These are phyloP conservation scores for Sebastes taczanowskii DNA, from an alignment of 2,797 vertebrate species.

Conservation along the genomic window DNA sequence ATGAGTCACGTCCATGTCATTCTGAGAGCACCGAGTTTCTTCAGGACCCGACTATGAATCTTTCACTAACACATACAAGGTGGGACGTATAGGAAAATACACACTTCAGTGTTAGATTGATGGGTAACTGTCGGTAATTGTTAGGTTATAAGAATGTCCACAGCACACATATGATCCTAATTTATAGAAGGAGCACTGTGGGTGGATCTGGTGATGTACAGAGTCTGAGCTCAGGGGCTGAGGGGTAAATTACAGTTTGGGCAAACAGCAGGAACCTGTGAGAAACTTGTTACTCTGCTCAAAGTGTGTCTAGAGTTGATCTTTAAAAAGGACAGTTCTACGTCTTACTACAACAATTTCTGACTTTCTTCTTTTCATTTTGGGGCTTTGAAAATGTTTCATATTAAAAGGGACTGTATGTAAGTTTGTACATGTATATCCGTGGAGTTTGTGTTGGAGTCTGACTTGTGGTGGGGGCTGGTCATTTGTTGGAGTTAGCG, in stretches of 20 bases:
- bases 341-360: rapidly evolving
- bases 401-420: no score
- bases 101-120: background rate
- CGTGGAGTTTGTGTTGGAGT: no score
- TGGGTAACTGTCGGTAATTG: background rate
- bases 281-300: background rate
- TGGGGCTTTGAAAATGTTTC: no score
- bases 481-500: no score
- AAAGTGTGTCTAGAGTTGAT: background rate
- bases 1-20: constrained; percentile 21
- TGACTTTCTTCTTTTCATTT: no score
- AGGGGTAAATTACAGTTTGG: background rate
- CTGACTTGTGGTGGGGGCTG: no score
- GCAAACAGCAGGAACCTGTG: constrained; percentile 16
- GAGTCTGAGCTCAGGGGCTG: background rate
- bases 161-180: background rate
- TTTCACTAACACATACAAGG: background rate
- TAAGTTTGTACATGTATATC: no score
- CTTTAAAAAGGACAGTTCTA: background rate
- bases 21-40: background rate
- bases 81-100: background rate
- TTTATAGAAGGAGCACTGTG: constrained; percentile 3
- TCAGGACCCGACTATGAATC: background rate
- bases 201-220: constrained; percentile 8
- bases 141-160: background rate